Conservation (phyloP, 2,888 invertebrate species). For the Lepidocyrtinus sp. region DNA sequence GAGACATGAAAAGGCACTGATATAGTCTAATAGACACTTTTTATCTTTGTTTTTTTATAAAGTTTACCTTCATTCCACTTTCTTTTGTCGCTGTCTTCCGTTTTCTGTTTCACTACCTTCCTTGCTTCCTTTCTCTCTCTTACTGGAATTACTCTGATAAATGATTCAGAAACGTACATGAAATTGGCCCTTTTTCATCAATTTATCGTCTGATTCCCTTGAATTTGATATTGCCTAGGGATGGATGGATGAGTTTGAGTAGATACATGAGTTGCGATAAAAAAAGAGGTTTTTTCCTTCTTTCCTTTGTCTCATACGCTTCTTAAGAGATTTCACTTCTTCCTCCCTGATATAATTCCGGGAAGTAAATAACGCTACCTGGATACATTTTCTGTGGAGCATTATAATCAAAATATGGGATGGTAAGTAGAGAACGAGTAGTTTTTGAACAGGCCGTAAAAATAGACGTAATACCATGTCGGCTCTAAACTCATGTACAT, state of each 20-base stretch:
- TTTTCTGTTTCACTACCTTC: background rate
- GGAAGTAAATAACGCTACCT: background rate
- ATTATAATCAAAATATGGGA: conserved; percentile 54
- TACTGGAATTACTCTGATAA: conserved; percentile 69
- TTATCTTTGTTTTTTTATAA: conserved; percentile 22
- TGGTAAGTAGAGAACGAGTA: conserved; percentile 12
- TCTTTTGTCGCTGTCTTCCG: conserved; percentile 10
- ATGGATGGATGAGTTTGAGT: conserved; percentile 62
- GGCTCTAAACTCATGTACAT: too few relatives aligned
- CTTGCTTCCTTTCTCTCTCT: conserved; percentile 42
- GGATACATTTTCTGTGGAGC: conserved; percentile 23
- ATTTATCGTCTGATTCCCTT: conserved; percentile 70
- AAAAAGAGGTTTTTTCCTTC: conserved; percentile 30
- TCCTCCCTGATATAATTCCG: conserved; percentile 22
- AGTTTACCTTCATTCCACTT: conserved; percentile 34
- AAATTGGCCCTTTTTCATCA: conserved; percentile 71
- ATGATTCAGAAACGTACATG: conserved; percentile 69
- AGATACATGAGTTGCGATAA: conserved; percentile 59
- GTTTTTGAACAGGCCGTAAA: conserved; percentile 42
- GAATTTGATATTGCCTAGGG: conserved; percentile 67
- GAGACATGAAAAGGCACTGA: conserved; percentile 35
- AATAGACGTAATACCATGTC: conserved; percentile 41
- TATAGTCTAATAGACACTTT: conserved; percentile 54
- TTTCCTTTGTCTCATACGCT: conserved; percentile 16
- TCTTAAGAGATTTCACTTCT: conserved; percentile 13